A percentile compares a stretch with the other conserved stretches of the same genome.
These are phyloP conservation scores for Polypedilum vanderplanki DNA, from an alignment of 1,140 invertebrate genomes.

Conservation along the genomic window DNA sequence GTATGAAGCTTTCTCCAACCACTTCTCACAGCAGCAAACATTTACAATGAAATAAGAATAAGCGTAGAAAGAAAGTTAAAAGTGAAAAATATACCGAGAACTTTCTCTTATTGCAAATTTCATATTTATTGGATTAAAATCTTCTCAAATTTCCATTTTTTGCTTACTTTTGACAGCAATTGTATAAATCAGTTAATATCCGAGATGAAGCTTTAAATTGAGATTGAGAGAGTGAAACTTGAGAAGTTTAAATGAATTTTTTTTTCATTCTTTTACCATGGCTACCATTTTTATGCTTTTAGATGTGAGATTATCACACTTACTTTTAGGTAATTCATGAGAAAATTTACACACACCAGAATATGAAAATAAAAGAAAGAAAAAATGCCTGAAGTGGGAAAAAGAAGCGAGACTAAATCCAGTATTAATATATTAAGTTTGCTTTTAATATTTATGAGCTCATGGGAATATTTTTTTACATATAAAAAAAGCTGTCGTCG, in stretches of 20 bases:
- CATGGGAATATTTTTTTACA: constrained; percentile 10
- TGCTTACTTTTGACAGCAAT: too few relatives aligned
- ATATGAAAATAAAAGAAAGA: neutral
- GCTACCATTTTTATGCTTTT: neutral
- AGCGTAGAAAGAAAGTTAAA: neutral
- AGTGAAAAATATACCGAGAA: neutral
- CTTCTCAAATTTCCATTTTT: too few relatives aligned
- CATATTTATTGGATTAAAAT: neutral
- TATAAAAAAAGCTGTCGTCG: neutral
- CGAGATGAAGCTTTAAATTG: too few relatives aligned
- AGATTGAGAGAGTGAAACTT: too few relatives aligned
- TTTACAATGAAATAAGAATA: neutral
- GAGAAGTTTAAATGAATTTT: too few relatives aligned
- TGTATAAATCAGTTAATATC: too few relatives aligned
- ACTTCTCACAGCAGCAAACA: neutral
- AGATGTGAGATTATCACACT: too few relatives aligned
- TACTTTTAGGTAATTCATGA: neutral
- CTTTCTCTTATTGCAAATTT: neutral
- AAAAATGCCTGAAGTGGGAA: neutral
- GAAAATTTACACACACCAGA: neutral
- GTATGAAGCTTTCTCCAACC: neutral
- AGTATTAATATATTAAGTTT: constrained; percentile 20
- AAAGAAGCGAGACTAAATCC: neutral
- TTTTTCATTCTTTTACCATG: neutral
- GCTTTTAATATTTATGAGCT: constrained; percentile 19